Evolutionary conservation across 2,113 vertebrate genomes (phyloP), one percentile per base, ranked within the genome.

Genomic region (Corydoras maculifer): DNA sequence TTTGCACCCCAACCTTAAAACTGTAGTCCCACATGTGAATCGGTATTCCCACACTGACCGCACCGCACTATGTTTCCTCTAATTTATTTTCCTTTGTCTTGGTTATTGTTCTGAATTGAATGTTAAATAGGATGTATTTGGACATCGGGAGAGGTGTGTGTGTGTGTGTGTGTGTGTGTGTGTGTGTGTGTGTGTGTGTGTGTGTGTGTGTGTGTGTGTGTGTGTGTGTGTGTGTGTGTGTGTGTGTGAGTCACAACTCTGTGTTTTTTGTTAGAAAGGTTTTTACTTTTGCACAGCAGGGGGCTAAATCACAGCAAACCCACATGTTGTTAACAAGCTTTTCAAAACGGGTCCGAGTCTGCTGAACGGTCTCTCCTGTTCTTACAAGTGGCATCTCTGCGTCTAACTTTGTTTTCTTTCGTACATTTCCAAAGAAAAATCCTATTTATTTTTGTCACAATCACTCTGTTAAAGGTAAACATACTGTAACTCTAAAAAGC

Each of bases 271-370:
- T 51, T 53, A 18, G 35, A 30, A 51, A 50, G 5, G 13, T 58
- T 29, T 67, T 66, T 67, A 25, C 61, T 50, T 60, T 54, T 29
- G 35, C 62, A 9, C 53, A 18, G 35, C 32, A 60, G 25, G 55
- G 5, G 61, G 55, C 8, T 35, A 29, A 50, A 60, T 60, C 55
- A 30, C 68, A 53, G 14, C 48, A 55, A 62, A 61, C 54, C 64
- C 64, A 54, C 48, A 29, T 73, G 71, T 66, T 53, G 71, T 62
- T 68, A 15, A 61, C 72, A 73, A 13, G 29, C 43, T 67, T 73
- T 72, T 25, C 14, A 65, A 66, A 32, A 51, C 12, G 25, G 12
- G 29, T 29, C 25, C 58, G 57, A 53, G 63, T 50, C 63, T 35
- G 9, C 1, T 9, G 48, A 73, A 51, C 13, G 8, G 9, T 14